phyloP scores from a whole-genome alignment of 2,888 invertebrate genomes.

The Drosophila lacicola region DNA sequence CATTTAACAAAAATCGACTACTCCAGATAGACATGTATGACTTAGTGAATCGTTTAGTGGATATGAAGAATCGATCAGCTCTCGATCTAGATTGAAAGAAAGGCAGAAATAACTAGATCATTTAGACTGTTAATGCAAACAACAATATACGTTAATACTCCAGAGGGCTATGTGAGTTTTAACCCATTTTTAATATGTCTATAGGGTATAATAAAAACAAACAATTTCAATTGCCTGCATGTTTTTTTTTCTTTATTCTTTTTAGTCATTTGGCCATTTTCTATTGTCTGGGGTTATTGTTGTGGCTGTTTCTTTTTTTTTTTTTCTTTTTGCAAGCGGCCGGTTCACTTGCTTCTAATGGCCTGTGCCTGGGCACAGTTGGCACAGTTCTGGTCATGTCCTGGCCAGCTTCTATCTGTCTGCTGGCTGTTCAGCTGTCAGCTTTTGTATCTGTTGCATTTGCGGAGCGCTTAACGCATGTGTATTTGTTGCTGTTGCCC shows the following conservation, averaged over 20 bases:
- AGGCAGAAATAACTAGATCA: too few relatives aligned
- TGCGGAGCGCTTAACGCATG: slow-evolving; percentile 48
- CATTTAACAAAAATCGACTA: too few relatives aligned
- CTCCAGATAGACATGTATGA: too few relatives aligned
- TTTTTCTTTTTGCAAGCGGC: slow-evolving; percentile 16
- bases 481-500: slow-evolving; percentile 26
- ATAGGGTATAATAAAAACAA: slow-evolving; percentile 7
- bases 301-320: slow-evolving; percentile 24
- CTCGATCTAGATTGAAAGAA: too few relatives aligned
- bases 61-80: too few relatives aligned
- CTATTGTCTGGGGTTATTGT: slow-evolving; percentile 31
- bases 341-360: slow-evolving; percentile 39
- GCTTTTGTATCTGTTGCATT: slow-evolving; percentile 55
- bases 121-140: too few relatives aligned
- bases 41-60: too few relatives aligned
- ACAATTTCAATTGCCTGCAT: slow-evolving; percentile 12
- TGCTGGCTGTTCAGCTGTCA: slow-evolving; percentile 22
- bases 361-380: slow-evolving; percentile 10
- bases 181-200: neutral
- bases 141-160: too few relatives aligned
- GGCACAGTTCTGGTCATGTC: slow-evolving; percentile 9
- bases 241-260: slow-evolving; percentile 5
- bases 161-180: too few relatives aligned
- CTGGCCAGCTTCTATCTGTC: slow-evolving; percentile 19
- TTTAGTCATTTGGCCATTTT: slow-evolving; percentile 33